Percentiles rank a stretch among this genome's conserved stretches.
Conservation (phyloP, 2,888 invertebrate species). For the Ptilodon capucinus region DNA sequence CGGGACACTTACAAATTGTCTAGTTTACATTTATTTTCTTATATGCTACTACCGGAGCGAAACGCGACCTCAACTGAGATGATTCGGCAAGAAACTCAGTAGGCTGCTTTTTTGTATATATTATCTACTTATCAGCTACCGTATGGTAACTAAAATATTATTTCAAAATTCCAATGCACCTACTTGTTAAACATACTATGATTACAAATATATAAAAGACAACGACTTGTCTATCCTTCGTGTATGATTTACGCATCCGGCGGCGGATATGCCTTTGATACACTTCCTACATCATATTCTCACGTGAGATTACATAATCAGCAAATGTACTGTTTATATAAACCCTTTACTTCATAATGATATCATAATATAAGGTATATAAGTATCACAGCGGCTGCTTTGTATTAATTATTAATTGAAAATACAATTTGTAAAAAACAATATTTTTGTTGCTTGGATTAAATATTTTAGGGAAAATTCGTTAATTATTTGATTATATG, state of each 20-base stretch:
- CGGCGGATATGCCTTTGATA: conserved; percentile 1
- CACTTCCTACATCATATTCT: neutral
- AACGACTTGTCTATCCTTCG: neutral
- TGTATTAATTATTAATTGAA: neutral
- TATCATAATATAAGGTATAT: neutral
- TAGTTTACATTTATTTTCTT: too few relatives aligned
- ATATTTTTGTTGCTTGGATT: too few relatives aligned
- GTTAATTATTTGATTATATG: too few relatives aligned
- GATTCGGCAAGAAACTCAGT: too few relatives aligned
- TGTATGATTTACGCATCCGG: conserved; percentile 3
- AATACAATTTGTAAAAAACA: neutral
- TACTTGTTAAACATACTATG: too few relatives aligned
- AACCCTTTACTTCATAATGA: neutral
- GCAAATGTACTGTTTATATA: neutral
- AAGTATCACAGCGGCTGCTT: neutral
- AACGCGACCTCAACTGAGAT: too few relatives aligned
- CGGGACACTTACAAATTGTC: too few relatives aligned
- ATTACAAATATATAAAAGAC: neutral
- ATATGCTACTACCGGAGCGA: too few relatives aligned
- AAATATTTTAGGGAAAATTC: too few relatives aligned
- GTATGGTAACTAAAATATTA: neutral
- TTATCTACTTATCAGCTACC: too few relatives aligned
- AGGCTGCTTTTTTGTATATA: too few relatives aligned
- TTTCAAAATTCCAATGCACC: too few relatives aligned
- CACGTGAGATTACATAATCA: neutral